Percentiles rank a stretch among this genome's conserved stretches.
Evolutionary conservation across 2,888 invertebrate species (phyloP).

Genomic region (Sphaerophoria rueppellii): DNA sequence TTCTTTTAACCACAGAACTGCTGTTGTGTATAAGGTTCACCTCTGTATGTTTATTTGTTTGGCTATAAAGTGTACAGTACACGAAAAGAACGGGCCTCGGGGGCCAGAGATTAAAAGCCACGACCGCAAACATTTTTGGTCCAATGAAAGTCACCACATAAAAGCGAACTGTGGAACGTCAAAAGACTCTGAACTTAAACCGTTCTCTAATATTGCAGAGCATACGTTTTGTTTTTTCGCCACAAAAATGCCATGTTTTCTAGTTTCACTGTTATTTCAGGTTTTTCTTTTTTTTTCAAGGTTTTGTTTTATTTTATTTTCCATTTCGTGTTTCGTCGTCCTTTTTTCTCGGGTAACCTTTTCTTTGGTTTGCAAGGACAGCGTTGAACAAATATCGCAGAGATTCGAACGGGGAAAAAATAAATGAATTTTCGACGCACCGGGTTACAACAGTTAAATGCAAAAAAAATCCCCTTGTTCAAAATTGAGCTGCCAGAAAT

Average conservation of each 20-base stretch:
- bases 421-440: constrained; percentile 58
- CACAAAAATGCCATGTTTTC: constrained; percentile 71
- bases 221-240: constrained; percentile 48
- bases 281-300: constrained; percentile 19
- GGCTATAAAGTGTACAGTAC: not conserved
- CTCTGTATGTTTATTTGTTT: constrained; percentile 27
- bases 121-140: constrained; percentile 76
- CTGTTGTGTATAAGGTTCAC: constrained; percentile 4
- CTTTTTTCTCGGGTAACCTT: constrained; percentile 23
- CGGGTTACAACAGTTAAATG: constrained; percentile 41
- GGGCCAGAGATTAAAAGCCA: constrained; percentile 75
- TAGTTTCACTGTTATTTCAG: constrained; percentile 65
- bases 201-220: constrained; percentile 68
- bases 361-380: constrained; percentile 13
- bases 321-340: constrained; percentile 14
- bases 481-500: constrained; percentile 30
- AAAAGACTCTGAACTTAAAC: constrained; percentile 65
- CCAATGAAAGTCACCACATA: constrained; percentile 75
- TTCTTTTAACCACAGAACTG: constrained; percentile 55
- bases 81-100: constrained; percentile 49
- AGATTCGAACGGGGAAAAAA: constrained; percentile 1
- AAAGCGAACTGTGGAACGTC: constrained; percentile 71
- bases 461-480: constrained; percentile 11
- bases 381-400: constrained; percentile 9
- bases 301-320: too few relatives aligned